Evolutionary conservation across 1,140 invertebrate species (phyloP).

Genomic region (Habropoda laboriosa): DNA sequence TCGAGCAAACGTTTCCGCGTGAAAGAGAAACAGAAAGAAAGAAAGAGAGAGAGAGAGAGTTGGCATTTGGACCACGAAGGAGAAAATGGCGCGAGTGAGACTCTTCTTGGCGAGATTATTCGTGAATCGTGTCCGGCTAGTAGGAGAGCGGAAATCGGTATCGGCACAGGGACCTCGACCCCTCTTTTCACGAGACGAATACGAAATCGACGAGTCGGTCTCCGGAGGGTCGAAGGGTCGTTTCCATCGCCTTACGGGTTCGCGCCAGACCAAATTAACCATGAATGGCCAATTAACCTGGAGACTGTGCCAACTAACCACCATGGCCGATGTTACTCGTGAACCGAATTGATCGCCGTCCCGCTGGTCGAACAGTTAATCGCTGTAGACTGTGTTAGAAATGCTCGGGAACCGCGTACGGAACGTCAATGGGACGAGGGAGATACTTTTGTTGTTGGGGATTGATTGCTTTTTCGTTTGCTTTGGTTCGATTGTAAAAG

Average conservation of each 20-base stretch:
- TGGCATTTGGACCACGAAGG: neutral
- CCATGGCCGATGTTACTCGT: conserved; percentile 61
- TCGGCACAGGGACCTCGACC: conserved; percentile 22
- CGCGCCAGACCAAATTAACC: conserved; percentile 77
- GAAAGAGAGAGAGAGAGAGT: neutral
- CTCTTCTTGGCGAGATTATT: neutral
- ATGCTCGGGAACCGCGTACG: neutral
- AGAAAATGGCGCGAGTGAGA: neutral
- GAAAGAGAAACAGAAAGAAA: neutral
- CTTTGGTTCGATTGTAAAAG: too few relatives aligned
- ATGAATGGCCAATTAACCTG: conserved; percentile 81
- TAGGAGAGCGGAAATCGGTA: conserved; percentile 44
- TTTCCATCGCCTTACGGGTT: conserved; percentile 69
- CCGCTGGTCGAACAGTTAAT: conserved; percentile 52
- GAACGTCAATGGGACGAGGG: neutral
- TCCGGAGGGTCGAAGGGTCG: conserved; percentile 62
- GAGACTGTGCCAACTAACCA: conserved; percentile 75
- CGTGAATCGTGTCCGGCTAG: conserved; percentile 16
- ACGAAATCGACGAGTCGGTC: conserved; percentile 69
- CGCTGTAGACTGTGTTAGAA: conserved; percentile 38
- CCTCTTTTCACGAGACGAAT: conserved; percentile 64
- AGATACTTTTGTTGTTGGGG: too few relatives aligned
- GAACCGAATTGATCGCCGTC: conserved; percentile 60
- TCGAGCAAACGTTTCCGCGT: conserved; percentile 59
- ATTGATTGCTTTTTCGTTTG: too few relatives aligned